Evolutionary conservation across 2,113 vertebrate genomes (phyloP).

Genomic region (Loxodonta africana): DNA sequence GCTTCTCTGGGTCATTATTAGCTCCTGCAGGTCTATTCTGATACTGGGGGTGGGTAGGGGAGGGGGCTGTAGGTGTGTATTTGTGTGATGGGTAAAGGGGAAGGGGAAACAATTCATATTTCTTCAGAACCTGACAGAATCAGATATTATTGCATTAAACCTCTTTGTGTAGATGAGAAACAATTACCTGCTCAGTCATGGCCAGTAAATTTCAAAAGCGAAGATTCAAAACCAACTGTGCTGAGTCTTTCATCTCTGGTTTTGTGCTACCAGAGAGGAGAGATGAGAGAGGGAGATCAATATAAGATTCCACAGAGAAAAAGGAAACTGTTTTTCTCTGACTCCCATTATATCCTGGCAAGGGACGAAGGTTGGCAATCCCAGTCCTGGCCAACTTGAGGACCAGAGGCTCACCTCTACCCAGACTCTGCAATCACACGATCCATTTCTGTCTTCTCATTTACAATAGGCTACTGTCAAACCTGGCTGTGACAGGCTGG

Average conservation of each 20-base stretch:
- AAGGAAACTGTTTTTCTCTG: background rate
- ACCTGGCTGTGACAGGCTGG: background rate
- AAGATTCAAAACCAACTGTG: background rate
- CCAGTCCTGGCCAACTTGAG: background rate
- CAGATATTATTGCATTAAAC: background rate
- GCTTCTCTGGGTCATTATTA: slow-evolving; percentile 32
- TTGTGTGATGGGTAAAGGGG: background rate
- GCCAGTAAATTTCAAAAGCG: background rate
- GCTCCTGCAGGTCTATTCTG: background rate
- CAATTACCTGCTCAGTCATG: background rate
- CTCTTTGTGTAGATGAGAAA: background rate
- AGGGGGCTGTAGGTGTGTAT: background rate
- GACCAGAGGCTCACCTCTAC: background rate
- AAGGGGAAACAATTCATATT: background rate
- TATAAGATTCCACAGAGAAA: background rate
- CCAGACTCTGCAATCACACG: background rate
- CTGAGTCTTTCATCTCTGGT: background rate
- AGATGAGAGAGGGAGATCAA: background rate
- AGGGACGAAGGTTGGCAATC: background rate
- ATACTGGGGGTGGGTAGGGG: background rate
- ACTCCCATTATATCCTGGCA: background rate
- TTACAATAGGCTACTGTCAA: background rate
- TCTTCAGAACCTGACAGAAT: slow-evolving; percentile 14
- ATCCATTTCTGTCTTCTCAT: background rate
- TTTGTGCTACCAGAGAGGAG: background rate